phyloP scores from a whole-genome alignment of 2,888 invertebrate species.

The Anarsia innoxiella region DNA sequence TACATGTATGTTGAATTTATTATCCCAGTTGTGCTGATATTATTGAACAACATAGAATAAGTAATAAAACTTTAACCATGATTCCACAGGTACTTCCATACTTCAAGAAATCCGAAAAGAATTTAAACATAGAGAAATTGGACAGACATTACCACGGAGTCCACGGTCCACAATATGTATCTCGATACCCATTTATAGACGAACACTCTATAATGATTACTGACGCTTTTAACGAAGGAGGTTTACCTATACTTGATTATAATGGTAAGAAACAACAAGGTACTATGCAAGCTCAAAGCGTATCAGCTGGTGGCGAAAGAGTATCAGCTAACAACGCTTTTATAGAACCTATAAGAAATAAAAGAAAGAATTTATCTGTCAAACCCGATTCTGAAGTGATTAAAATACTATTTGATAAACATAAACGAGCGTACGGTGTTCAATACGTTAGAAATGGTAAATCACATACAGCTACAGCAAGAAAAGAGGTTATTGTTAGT shows the following conservation, averaged over 20 bases:
- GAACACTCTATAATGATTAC: constrained; percentile 68
- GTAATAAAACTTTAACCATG: too few species aligned
- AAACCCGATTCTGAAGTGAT: constrained; percentile 68
- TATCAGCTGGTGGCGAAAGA: constrained; percentile 70
- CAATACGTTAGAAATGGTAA: constrained; percentile 30
- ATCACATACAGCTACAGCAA: constrained; percentile 35
- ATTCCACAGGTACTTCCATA: constrained; percentile 74
- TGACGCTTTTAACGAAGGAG: constrained; percentile 74
- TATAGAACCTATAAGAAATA: constrained; percentile 76
- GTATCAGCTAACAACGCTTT: constrained; percentile 78
- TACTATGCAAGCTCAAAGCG: constrained; percentile 74
- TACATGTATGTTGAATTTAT: too few species aligned
- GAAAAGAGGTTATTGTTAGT: constrained; percentile 49
- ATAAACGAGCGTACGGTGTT: constrained; percentile 43
- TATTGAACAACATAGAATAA: too few species aligned
- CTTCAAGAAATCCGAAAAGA: constrained; percentile 79
- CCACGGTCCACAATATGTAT: constrained; percentile 76
- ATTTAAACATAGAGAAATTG: constrained; percentile 62
- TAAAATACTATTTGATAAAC: constrained; percentile 70
- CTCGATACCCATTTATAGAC: constrained; percentile 77
- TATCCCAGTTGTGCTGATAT: too few species aligned
- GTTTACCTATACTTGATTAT: constrained; percentile 71
- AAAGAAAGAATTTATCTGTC: constrained; percentile 63
- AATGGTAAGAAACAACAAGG: constrained; percentile 72
- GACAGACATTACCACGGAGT: constrained; percentile 73